Evolutionary conservation across 2,888 invertebrate genomes (phyloP).

Genomic region (Rhogogaster chlorosoma): DNA sequence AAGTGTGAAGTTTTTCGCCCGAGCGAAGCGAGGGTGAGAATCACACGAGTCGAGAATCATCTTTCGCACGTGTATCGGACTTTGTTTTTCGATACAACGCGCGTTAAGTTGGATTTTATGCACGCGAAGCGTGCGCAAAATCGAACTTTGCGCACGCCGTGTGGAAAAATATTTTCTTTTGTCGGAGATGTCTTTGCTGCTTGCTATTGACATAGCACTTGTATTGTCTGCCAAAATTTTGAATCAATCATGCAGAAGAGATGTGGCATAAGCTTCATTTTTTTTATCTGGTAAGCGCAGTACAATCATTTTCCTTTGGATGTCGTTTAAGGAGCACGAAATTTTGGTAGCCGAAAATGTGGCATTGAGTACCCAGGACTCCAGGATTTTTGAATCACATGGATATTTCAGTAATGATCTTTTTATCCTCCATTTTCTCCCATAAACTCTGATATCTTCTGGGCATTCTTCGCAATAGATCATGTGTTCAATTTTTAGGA

Average conservation of each 20-base stretch:
- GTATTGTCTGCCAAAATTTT: too few species aligned
- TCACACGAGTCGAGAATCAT: too few species aligned
- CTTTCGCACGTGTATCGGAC: too few species aligned
- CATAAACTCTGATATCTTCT: background rate
- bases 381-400: background rate
- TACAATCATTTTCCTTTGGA: background rate
- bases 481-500: background rate
- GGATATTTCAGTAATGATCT: background rate
- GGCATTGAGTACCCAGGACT: slow-evolving; percentile 5
- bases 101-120: too few species aligned
- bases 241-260: slow-evolving; percentile 12
- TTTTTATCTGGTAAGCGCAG: slow-evolving; percentile 7
- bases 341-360: background rate
- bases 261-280: background rate
- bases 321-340: background rate
- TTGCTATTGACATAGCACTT: too few species aligned
- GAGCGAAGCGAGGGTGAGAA: too few species aligned
- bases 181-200: too few species aligned
- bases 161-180: too few species aligned
- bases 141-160: too few species aligned
- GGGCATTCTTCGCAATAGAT: background rate
- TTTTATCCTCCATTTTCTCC: background rate
- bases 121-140: too few species aligned
- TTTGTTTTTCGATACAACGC: too few species aligned
- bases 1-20: too few species aligned